phyloP scores from a whole-genome alignment of 2,113 vertebrate species.

The Malurus melanocephalus region DNA sequence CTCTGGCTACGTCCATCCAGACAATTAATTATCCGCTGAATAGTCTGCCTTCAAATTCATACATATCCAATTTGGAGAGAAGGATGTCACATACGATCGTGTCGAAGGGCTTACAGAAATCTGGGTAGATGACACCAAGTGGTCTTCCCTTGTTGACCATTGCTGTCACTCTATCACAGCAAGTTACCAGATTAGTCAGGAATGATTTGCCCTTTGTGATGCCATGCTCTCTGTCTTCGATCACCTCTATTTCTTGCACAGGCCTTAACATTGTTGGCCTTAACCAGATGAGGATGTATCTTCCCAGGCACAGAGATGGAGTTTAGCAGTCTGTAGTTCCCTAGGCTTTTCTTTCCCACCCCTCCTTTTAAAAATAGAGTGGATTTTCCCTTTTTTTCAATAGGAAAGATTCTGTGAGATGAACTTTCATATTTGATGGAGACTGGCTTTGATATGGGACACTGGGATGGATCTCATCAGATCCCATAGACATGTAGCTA shows the following conservation, averaged over 20 bases:
- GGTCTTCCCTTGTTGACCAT: not conserved
- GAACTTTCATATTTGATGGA: not conserved
- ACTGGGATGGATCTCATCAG: not conserved
- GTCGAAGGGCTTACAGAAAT: not conserved
- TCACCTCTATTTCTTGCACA: not conserved
- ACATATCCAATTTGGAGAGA: not conserved
- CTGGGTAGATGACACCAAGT: not conserved
- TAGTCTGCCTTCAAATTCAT: not conserved
- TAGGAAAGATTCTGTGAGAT: not conserved
- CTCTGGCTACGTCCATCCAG: not conserved
- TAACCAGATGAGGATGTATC: not conserved
- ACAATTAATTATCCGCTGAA: not conserved
- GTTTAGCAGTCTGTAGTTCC: not conserved
- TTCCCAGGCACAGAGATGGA: not conserved
- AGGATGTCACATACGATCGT: not conserved
- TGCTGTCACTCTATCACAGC: not conserved
- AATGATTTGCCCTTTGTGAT: not conserved
- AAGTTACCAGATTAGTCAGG: not conserved
- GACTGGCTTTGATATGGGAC: not conserved
- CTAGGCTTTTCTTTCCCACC: not conserved
- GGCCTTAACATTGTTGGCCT: not conserved
- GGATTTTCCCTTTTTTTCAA: not conserved
- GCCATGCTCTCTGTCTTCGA: not conserved
- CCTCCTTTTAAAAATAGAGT: not conserved
- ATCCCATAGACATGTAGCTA: too few relatives aligned